Conservation (phyloP, 2,888 invertebrate species). For the Glyphotaelius pellucidus region DNA sequence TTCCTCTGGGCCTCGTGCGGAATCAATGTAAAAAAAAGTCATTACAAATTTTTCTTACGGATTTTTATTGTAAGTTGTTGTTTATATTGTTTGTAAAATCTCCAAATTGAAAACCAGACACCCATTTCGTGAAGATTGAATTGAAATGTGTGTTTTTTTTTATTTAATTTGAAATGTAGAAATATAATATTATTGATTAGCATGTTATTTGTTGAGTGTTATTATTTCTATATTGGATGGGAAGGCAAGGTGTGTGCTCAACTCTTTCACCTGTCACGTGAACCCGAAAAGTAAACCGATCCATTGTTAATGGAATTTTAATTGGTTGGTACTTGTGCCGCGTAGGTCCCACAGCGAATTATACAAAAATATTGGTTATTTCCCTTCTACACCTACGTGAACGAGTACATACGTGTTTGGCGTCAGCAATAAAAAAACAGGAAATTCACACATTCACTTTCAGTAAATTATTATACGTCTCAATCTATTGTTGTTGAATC, state of each 20-base stretch:
- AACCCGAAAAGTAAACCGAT: neutral
- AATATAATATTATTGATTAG: no score
- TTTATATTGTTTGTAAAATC: no score
- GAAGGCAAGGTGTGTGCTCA: neutral
- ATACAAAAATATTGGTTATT: neutral
- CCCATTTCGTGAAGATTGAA: no score
- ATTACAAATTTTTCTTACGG: no score
- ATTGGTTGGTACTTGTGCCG: neutral
- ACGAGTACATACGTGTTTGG: neutral
- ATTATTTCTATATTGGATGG: no score
- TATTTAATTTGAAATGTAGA: no score
- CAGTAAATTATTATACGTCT: neutral
- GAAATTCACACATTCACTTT: neutral
- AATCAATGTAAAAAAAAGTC: no score
- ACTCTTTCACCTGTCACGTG: neutral
- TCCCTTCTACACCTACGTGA: neutral
- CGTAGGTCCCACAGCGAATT: neutral
- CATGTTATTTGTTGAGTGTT: no score
- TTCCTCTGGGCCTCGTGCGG: no score
- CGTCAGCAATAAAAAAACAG: neutral
- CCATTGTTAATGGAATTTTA: neutral
- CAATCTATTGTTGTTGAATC: neutral
- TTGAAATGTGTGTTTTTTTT: no score
- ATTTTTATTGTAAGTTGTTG: no score
- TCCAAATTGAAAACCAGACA: no score